Evolutionary conservation across 2,113 vertebrate species (phyloP).

Genomic region (Hassar affinis): DNA sequence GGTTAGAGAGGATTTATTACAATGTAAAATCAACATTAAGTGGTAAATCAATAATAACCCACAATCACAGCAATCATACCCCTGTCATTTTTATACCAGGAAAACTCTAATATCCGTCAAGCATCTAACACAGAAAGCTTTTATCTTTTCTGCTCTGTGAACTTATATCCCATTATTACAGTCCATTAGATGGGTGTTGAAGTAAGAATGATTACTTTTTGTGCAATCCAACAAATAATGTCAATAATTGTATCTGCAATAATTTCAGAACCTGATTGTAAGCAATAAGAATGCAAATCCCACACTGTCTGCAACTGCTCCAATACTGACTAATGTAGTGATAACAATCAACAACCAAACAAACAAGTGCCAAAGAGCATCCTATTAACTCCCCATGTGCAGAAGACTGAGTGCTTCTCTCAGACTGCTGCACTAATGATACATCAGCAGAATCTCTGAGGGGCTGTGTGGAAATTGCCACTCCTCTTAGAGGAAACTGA

Average conservation of each 20-base stretch:
- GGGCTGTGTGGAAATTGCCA: conserved; percentile 27
- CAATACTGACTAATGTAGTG: conserved; percentile 33
- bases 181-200: conserved; percentile 12
- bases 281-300: conserved; percentile 23
- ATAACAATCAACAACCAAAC: conserved; percentile 42
- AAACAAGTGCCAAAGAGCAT: conserved; percentile 35
- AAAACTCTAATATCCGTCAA: background rate
- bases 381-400: conserved; percentile 33
- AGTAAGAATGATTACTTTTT: conserved; percentile 12
- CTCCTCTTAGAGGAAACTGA: conserved; percentile 17
- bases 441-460: conserved; percentile 27
- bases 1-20: background rate
- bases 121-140: conserved; percentile 11
- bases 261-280: background rate
- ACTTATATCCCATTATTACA: conserved; percentile 1
- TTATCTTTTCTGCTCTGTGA: conserved; percentile 3
- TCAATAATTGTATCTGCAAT: conserved; percentile 10
- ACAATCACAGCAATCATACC: background rate
- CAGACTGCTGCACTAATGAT: conserved; percentile 48
- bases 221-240: conserved; percentile 10
- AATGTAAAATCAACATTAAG: conserved; percentile 4
- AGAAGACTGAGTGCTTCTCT: conserved; percentile 31
- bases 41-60: background rate
- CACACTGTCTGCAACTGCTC: conserved; percentile 1
- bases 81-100: conserved; percentile 1